Conservation (phyloP, 2,113 vertebrate species). For the Etheostoma spectabile region DNA sequence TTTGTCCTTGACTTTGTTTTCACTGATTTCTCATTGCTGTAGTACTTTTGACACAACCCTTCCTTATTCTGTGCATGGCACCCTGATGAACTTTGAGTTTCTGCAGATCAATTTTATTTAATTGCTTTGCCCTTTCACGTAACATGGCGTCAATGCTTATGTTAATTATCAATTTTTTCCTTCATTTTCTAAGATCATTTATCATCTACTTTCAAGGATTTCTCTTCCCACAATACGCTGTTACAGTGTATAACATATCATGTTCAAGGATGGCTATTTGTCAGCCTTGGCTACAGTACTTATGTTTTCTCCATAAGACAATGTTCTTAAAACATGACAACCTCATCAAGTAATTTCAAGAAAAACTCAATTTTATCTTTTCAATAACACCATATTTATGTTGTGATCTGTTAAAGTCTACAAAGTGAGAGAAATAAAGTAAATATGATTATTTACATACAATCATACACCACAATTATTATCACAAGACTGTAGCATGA, state of each 20-base stretch:
- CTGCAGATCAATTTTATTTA: not conserved
- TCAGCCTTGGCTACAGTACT: not conserved
- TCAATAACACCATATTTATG: not conserved
- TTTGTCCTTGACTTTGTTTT: conserved; percentile 11
- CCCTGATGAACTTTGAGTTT: not conserved
- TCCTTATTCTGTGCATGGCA: not conserved
- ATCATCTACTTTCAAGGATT: not conserved
- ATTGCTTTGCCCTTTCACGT: not conserved
- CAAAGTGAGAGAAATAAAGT: not conserved
- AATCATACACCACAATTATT: conserved; percentile 7
- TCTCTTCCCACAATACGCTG: not conserved
- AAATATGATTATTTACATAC: conserved; percentile 12
- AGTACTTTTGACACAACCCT: not conserved
- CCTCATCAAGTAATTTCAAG: not conserved
- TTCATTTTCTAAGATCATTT: not conserved
- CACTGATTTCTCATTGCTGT: not conserved
- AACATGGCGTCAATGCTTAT: not conserved
- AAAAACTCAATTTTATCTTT: not conserved
- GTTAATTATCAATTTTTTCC: conserved; percentile 1
- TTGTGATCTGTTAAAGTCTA: not conserved
- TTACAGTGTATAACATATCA: not conserved
- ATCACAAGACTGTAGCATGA: not conserved
- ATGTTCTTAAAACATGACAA: not conserved
- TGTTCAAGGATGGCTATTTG: not conserved
- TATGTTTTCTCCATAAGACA: not conserved